Evolutionary conservation across 2,888 invertebrate genomes (phyloP), one percentile per base, ranked within the genome.

Genomic region (Glomeris marginata): DNA sequence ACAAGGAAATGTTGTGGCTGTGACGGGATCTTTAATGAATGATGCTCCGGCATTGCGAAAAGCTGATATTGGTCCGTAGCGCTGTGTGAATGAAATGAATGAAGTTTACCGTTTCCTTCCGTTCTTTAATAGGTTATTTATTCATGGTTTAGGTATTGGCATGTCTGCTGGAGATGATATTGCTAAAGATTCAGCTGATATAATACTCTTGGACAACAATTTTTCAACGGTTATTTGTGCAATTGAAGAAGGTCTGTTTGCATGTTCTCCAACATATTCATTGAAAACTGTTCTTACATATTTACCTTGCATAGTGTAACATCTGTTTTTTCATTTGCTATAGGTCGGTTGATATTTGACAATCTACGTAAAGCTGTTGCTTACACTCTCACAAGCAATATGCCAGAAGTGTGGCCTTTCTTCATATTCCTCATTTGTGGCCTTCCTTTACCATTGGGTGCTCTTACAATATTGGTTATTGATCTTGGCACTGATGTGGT

Each of bases 11-110:
- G 71, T 73, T 59, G 73, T 73, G 33, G 72, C 73, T 45, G 72
- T 72, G 34, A 72, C 72, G 50, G 73, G 73, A 51, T 72, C 73
- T 59, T 72, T 72, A 59, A 72, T 73, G 57, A 73, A 72, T 57
- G 73, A 73, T 60, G 69, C 71, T 22, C 72, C 72, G 36, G 72
- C 72, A 47, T 63, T 73, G 49, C 72, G 73, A 62, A 72, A 71
- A 59, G 72, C 73, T 49, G 72, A 73, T 55, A 63, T 70, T 43
- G 71, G 71, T 20, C 34, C 46, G n/a, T 34, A 20, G 10, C 11
- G 38, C 6, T 34, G 41, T 15, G 46, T 28, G 28, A 28, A 28
- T 28, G n/a, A n/a, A n/a, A n/a, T n/a, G n/a, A n/a, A n/a, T n/a
- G n/a, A n/a, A n/a, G n/a, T n/a, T n/a, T n/a, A n/a, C n/a, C n/a